phyloP scores from a whole-genome alignment of 1,140 invertebrate genomes.

The Amphibalanus amphitrite region DNA sequence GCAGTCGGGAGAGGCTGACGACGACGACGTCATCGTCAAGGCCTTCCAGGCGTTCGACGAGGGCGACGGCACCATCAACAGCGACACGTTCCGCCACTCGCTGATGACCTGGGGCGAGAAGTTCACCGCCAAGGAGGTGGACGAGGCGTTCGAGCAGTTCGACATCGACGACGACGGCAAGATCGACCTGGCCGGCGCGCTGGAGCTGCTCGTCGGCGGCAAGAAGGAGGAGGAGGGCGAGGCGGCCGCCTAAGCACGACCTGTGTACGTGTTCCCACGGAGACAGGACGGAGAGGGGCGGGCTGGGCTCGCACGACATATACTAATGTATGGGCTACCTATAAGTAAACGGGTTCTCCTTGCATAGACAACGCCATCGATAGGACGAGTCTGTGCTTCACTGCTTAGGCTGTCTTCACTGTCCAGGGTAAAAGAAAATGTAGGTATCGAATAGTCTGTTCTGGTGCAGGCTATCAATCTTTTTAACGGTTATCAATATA shows the following conservation, averaged over 20 bases:
- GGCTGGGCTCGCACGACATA: no score
- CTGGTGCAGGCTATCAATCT: no score
- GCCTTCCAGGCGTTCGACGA: constrained; percentile 96
- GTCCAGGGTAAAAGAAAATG: no score
- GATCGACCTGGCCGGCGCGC: constrained; percentile 77
- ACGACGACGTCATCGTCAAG: constrained; percentile 35
- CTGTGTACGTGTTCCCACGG: no score
- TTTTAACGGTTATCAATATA: no score
- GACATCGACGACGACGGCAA: constrained; percentile 80
- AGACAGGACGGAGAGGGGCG: no score
- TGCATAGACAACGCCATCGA: no score
- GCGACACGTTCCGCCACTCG: constrained; percentile 65
- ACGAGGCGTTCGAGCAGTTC: constrained; percentile 88
- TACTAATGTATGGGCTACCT: no score
- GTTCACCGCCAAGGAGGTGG: constrained; percentile 78
- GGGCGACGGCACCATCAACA: constrained; percentile 45
- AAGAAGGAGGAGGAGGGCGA: constrained; percentile 49
- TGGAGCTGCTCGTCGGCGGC: constrained; percentile 66
- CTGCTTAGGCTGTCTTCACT: no score
- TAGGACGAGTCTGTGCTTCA: no score
- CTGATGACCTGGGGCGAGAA: constrained; percentile 94
- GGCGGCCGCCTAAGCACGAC: constrained; percentile 20
- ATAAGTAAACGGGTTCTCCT: no score
- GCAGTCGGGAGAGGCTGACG: constrained; percentile 34
- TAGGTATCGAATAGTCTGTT: no score